Evolutionary conservation across 2,888 invertebrate species (phyloP), one percentile per base, ranked within the genome.

Genomic region (Ormyrus thymus): DNA sequence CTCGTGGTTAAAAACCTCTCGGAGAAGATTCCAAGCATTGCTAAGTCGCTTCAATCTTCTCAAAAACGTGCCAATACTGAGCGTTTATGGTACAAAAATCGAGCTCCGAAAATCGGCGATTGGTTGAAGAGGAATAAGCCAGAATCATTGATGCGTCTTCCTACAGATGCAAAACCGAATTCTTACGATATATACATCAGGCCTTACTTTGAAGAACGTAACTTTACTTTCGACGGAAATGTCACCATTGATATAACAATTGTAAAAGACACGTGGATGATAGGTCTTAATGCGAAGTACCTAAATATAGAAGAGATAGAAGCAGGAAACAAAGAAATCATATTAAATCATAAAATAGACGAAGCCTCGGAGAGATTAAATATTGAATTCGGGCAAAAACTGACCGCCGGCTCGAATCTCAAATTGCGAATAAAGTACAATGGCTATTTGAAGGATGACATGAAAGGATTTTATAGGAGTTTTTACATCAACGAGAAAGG

Each of bases 401-500:
- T 94, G 51, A 78, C 81, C 0, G 85, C 86, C 0, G 89, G 82
- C 2, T 68, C 88, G 13, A 89, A 88, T 0, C 92, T 94, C 84
- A 86, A 86, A 0, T 83, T 94, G 1, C 87, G 91, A 76, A 93
- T 95, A 79, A 86, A 90, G 0, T 96, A 93, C 83, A 87, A 86
- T 0, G 94, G 93, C 0, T 85, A 86, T 0, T 92, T 94, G 75
- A 92, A 92, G 71, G 91, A 90, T 8, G 91, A 93, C 45, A 92
- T 94, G 90, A 91, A 92, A 80, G 95, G 95, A 29, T 91, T 95
- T 46, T 94, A 94, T 82, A 90, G 92, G 46, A 92, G 93, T 53
- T 92, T 90, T 3, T 94, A 93, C 75, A 68, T 79, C 29, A 88
- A 90, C 58, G 82, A 85, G n/a, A 82, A 86, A 0, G 83, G 83